A percentile compares a stretch with the other conserved stretches of the same genome.
Conservation (phyloP, 2,797 vertebrate species). For the Tenualosa thibaudeaui region DNA sequence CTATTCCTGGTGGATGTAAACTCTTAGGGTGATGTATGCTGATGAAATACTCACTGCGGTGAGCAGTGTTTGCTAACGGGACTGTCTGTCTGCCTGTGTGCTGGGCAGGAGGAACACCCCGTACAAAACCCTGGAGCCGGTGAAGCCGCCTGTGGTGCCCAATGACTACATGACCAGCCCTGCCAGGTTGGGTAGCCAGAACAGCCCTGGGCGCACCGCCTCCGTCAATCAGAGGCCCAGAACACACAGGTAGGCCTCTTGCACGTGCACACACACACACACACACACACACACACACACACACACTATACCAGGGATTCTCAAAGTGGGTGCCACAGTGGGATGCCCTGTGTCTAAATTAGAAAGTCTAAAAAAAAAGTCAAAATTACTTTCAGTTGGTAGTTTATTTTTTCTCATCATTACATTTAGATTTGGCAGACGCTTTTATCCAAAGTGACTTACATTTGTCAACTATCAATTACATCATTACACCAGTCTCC, state of each 20-base stretch:
- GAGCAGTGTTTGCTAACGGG: not conserved
- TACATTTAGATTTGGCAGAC: too few species aligned
- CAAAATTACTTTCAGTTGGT: too few species aligned
- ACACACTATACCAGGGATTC: not conserved
- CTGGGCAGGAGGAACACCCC: constrained; percentile 89
- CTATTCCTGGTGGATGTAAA: too few species aligned
- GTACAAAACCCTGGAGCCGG: constrained; percentile 97
- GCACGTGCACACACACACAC: not conserved
- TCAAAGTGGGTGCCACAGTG: too few species aligned
- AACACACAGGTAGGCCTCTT: constrained; percentile 87
- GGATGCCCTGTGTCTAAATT: too few species aligned
- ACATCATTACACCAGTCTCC: too few species aligned
- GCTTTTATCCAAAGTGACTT: too few species aligned
- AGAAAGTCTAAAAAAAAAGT: too few species aligned
- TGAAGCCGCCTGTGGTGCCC: constrained; percentile 95
- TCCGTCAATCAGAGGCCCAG: constrained; percentile 97
- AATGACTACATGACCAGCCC: constrained; percentile 99
- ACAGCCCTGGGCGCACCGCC: constrained; percentile 95
- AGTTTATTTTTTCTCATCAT: too few species aligned
- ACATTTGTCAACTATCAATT: too few species aligned
- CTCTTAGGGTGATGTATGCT: not conserved
- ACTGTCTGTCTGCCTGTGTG: not conserved
- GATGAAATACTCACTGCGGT: not conserved
- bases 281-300: constrained; percentile 17
- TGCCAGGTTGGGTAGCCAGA: constrained; percentile 89